Evolutionary conservation across 2,797 vertebrate genomes (phyloP).

Genomic region (Pangasius sanitwongsei): DNA sequence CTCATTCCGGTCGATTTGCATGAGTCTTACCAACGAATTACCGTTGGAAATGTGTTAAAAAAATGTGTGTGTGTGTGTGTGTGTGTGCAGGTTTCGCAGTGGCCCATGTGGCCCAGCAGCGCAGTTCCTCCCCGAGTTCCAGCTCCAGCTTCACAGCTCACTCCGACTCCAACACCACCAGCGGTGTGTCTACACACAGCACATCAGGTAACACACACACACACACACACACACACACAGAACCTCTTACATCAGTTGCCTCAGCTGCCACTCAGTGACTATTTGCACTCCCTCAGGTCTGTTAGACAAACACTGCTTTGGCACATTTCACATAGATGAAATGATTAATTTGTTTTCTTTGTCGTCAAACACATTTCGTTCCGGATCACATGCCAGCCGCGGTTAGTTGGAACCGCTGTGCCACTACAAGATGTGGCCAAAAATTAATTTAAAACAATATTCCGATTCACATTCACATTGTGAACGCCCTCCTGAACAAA

Average conservation of each 20-base stretch:
- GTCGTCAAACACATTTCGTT: background rate
- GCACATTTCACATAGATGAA: background rate
- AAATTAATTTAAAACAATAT: background rate
- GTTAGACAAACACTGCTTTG: background rate
- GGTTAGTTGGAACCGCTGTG: background rate
- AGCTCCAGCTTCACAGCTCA: constrained; percentile 83
- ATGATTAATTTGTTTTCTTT: background rate
- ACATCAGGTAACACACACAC: constrained; percentile 51
- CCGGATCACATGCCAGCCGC: background rate
- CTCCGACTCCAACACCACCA: constrained; percentile 83
- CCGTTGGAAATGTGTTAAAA: background rate
- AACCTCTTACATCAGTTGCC: background rate
- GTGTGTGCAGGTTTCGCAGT: constrained; percentile 88
- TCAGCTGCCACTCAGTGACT: background rate
- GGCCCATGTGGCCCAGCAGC: constrained; percentile 94
- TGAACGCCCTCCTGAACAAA: background rate
- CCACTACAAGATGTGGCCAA: background rate
- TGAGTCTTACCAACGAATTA: background rate
- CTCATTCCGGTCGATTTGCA: background rate
- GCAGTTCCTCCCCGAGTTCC: constrained; percentile 83
- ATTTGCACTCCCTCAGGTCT: background rate
- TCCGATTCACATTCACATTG: background rate
- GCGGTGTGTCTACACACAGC: constrained; percentile 73
- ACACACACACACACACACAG: constrained; percentile 1
- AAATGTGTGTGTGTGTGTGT: constrained; percentile 13